Evolutionary conservation across 2,113 vertebrate species (phyloP), one percentile per base, ranked within the genome.

Genomic region (Paradoxurus hermaphroditus): DNA sequence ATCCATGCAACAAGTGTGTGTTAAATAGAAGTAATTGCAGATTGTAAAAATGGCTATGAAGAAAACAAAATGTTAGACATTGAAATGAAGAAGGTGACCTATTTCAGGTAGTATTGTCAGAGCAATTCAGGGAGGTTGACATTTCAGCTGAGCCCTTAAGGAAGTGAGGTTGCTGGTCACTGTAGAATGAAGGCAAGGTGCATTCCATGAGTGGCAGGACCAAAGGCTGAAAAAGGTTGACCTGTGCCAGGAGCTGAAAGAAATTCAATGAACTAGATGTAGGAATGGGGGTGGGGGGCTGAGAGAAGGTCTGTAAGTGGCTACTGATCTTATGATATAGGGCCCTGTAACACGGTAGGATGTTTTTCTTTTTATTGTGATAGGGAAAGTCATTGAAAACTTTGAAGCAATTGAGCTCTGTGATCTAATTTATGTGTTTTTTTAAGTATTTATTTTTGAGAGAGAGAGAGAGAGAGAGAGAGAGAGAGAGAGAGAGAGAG

Each of bases 241-340:
- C 8, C 31, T 36, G 11, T 14, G 3, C 49, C 63, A 79, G 70
- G 29, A 77, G 53, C 39, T 46, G 51, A 82, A 29, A 59, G n/a
- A 73, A 82, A 67, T 86, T 49, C 46, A 41, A 14, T 41, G 73
- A 62, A 46, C 4, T 11, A 21, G 16, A n/a, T 18, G 7, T 0
- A 41, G 49, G 10, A 51, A 51, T 0, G 1, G 23, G 6, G 11
- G 5, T 8, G 11, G 0, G n/a, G 27, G 1, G 9, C 29, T 72
- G 25, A 70, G n/a, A 41, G 4, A 7, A 39, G 27, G 8, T 46
- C 68, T 8, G 16, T 23, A 14, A 7, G 8, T 11, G 4, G 19
- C 3, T 4, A 31, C 4, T 3, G 29, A 27, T 44, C 21, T 15
- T 4, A 70, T 5, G 46, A 3, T 63, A 9, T 31, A 23, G 18